These are phyloP conservation scores for Amia ocellicauda DNA, from an alignment of 2,113 vertebrate genomes.

Conservation along the genomic window DNA sequence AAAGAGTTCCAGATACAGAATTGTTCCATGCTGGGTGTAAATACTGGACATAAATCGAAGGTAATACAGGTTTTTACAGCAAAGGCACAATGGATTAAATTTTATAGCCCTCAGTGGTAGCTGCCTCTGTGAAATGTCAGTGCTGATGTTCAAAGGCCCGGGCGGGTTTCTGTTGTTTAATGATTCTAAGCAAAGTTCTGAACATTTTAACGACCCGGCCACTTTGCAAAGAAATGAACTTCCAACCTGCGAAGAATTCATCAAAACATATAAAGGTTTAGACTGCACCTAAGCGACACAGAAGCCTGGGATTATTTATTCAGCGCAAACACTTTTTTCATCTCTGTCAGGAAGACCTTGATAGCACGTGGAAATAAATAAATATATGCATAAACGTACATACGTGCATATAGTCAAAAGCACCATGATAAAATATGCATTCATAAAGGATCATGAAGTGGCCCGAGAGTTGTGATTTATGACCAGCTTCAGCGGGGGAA, in stretches of 20 bases:
- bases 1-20: no score
- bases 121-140: slow-evolving; percentile 15
- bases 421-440: no score
- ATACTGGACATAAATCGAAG: neutral
- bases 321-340: no score
- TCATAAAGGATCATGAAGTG: no score
- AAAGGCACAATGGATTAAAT: neutral
- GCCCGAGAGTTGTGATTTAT: no score
- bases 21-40: neutral
- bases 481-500: neutral
- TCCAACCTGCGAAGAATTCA: neutral
- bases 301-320: no score
- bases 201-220: neutral
- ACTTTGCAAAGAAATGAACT: slow-evolving; percentile 9
- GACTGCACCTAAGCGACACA: no score
- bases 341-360: no score
- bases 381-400: no score
- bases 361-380: no score
- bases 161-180: neutral
- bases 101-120: neutral
- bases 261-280: no score
- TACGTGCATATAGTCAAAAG: no score
- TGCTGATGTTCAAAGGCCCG: slow-evolving; percentile 7
- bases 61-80: neutral
- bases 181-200: slow-evolving; percentile 1